phyloP scores from a whole-genome alignment of 2,113 vertebrate genomes.

The Pelusios castaneus region DNA sequence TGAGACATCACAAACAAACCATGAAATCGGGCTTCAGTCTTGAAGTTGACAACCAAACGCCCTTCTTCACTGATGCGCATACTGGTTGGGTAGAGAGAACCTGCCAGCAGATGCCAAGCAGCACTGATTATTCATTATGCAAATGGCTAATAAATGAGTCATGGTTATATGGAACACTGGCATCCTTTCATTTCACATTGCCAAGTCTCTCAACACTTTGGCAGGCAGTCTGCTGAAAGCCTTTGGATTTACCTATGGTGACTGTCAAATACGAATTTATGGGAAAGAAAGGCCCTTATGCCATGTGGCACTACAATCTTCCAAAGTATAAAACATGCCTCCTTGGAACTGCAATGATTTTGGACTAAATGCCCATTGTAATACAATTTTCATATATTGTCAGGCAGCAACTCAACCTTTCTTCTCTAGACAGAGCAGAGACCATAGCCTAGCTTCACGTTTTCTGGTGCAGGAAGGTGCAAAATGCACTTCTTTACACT shows the following conservation, averaged over 20 bases:
- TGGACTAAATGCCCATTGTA: neutral
- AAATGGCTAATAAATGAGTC: neutral
- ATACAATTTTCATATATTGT: neutral
- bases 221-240: accelerated
- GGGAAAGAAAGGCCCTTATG: accelerated
- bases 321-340: neutral
- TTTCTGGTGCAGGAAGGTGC: neutral
- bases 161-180: neutral
- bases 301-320: neutral
- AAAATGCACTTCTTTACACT: neutral
- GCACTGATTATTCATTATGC: neutral
- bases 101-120: conserved; percentile 63
- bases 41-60: conserved; percentile 92
- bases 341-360: neutral
- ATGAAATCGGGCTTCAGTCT: conserved; percentile 90
- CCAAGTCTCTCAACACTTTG: neutral
- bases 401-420: neutral
- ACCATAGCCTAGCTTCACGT: neutral
- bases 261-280: neutral
- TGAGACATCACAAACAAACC: conserved; percentile 90
- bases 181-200: neutral
- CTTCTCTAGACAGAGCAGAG: neutral
- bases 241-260: neutral
- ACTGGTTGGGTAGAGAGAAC: conserved; percentile 92
- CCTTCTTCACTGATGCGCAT: conserved; percentile 93